Percentiles rank a stretch among this genome's conserved stretches.
These are phyloP conservation scores for Reticulitermes lucifugus DNA, from an alignment of 2,888 invertebrate species.

Conservation along the genomic window DNA sequence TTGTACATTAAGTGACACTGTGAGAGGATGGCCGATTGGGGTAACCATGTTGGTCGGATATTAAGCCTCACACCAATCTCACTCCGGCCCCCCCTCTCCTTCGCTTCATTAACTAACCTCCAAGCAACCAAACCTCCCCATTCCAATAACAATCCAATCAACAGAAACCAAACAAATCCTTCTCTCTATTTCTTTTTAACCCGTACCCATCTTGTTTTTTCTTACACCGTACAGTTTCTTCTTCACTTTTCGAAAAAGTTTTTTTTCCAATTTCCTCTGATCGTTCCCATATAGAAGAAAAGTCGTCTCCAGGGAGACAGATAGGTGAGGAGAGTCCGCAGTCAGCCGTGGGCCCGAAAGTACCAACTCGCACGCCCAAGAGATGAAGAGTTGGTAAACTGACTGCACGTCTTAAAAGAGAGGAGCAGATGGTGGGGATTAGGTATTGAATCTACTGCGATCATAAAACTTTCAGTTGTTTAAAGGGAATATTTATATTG, in stretches of 20 bases:
- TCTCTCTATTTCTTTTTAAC: not conserved
- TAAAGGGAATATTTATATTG: too few species aligned
- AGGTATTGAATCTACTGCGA: not conserved
- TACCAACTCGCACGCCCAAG: not conserved
- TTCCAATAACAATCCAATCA: slow-evolving; percentile 25
- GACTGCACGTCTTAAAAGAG: not conserved
- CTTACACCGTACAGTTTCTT: not conserved
- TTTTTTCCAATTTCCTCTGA: slow-evolving; percentile 24
- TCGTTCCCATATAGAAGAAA: slow-evolving; percentile 1
- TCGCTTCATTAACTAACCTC: slow-evolving; percentile 17
- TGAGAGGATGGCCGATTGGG: not conserved
- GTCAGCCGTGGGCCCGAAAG: not conserved
- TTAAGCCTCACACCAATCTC: not conserved
- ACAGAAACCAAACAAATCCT: slow-evolving; percentile 20
- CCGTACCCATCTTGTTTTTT: not conserved
- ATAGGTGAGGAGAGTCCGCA: not conserved
- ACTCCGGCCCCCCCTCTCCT: not conserved
- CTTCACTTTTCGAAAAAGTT: slow-evolving; percentile 13
- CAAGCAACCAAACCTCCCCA: not conserved
- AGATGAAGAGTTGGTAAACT: not conserved
- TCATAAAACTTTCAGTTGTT: not conserved
- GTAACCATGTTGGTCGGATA: not conserved
- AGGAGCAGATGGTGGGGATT: not conserved
- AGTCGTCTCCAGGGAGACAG: not conserved
- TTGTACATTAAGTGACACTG: not conserved